Percentiles rank a stretch among this genome's conserved stretches.
Conservation (phyloP, 2,113 vertebrate genomes). For the Coturnix japonica region DNA sequence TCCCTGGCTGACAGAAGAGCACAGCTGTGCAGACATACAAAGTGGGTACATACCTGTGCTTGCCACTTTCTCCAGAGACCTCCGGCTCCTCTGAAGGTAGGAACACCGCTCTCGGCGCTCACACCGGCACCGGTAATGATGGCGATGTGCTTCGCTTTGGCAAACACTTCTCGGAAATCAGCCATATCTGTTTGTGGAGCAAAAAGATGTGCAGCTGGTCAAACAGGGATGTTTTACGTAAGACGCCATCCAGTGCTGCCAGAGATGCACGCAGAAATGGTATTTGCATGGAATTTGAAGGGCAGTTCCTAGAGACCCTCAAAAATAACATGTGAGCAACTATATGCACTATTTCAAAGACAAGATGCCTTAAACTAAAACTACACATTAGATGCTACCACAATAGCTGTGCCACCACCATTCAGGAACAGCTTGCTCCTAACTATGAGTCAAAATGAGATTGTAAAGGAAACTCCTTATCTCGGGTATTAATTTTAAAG, state of each 20-base stretch:
- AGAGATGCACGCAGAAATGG: accelerated
- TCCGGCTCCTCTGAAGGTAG: constrained; percentile 89
- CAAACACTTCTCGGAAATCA: constrained; percentile 89
- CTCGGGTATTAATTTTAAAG: neutral
- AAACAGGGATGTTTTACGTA: accelerated
- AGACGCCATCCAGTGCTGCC: neutral
- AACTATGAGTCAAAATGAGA: neutral
- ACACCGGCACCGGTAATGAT: constrained; percentile 94
- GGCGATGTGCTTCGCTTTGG: constrained; percentile 90
- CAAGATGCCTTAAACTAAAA: neutral
- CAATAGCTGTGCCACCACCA: accelerated
- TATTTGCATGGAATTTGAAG: neutral
- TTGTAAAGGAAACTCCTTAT: neutral
- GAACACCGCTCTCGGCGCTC: constrained; percentile 91
- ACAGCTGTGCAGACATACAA: accelerated
- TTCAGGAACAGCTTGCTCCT: neutral
- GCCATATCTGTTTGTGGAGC: constrained; percentile 80
- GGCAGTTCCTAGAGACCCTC: neutral
- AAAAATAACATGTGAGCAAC: neutral
- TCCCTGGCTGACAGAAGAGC: accelerated
- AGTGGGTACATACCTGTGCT: constrained; percentile 82
- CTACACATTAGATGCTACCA: neutral
- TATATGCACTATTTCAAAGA: neutral
- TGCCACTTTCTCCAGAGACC: constrained; percentile 96
- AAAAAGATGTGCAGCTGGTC: neutral